Conservation (phyloP, 2,113 vertebrate species). For the Microtus oregoni region DNA sequence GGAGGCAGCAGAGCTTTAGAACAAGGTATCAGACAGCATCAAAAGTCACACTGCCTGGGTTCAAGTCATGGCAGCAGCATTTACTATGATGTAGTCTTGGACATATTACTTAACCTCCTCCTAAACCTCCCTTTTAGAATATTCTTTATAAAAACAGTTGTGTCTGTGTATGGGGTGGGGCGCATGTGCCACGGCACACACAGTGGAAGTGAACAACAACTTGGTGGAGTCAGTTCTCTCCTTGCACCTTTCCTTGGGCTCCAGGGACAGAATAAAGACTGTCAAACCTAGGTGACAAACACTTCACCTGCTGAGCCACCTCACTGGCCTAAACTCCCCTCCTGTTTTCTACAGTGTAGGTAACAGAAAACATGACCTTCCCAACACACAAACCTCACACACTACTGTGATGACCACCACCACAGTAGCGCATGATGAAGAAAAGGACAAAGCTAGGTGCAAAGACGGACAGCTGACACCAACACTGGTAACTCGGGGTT, state of each 20-base stretch:
- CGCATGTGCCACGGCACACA: neutral
- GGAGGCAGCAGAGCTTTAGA: neutral
- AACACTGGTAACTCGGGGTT: neutral
- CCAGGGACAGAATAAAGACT: neutral
- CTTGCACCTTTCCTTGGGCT: neutral
- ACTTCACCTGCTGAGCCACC: neutral
- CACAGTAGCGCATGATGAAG: neutral
- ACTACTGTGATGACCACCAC: neutral
- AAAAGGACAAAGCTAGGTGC: neutral
- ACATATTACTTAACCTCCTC: neutral
- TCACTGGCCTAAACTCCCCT: neutral
- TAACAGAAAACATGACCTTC: constrained; percentile 42
- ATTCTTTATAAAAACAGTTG: neutral
- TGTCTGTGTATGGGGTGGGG: neutral
- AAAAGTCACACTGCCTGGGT: neutral
- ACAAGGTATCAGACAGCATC: neutral
- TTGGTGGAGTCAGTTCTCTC: neutral
- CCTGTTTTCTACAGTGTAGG: constrained; percentile 26
- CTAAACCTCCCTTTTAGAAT: neutral
- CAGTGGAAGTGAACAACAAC: neutral
- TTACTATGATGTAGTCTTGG: neutral
- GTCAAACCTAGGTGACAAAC: neutral
- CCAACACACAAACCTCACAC: neutral
- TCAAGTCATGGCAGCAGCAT: neutral
- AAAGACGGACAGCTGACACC: neutral